A percentile compares a stretch with the other conserved stretches of the same genome.
phyloP scores from a whole-genome alignment of 1,140 invertebrate genomes.

The Leptopilina clavipes region DNA sequence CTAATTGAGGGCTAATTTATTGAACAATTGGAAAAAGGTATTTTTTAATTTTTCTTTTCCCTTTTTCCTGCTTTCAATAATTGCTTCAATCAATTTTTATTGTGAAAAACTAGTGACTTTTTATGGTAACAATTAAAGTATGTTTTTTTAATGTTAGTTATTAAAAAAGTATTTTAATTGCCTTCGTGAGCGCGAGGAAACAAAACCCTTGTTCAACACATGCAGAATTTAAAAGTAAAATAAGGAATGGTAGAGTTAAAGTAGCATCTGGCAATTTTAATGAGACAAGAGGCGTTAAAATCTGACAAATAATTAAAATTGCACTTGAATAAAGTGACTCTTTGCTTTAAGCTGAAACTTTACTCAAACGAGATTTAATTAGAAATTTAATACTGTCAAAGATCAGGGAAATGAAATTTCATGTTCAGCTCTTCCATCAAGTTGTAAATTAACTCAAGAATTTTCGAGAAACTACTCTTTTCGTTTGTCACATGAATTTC shows the following conservation, averaged over 20 bases:
- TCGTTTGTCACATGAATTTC: neutral
- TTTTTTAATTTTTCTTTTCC: no score
- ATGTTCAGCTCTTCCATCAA: neutral
- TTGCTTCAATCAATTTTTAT: no score
- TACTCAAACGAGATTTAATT: constrained; percentile 17
- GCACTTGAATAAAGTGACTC: constrained; percentile 9
- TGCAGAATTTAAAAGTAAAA: constrained; percentile 26
- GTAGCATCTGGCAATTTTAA: constrained; percentile 32
- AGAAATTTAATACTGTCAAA: constrained; percentile 30
- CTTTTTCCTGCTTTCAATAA: no score
- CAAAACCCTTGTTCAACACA: neutral
- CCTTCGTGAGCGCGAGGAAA: neutral
- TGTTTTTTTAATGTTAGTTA: neutral
- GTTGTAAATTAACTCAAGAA: constrained; percentile 7
- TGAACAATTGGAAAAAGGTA: no score
- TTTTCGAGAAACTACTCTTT: neutral
- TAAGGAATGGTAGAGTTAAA: neutral
- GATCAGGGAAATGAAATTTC: neutral
- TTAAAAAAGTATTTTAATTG: constrained; percentile 15
- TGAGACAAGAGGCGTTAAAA: constrained; percentile 26
- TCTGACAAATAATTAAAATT: constrained; percentile 31
- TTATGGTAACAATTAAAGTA: no score
- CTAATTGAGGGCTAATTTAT: no score
- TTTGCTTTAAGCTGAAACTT: constrained; percentile 7
- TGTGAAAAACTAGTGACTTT: no score